A percentile compares a stretch with the other conserved stretches of the same genome.
Conservation (phyloP, 2,113 vertebrate genomes). For the Scomber japonicus region DNA sequence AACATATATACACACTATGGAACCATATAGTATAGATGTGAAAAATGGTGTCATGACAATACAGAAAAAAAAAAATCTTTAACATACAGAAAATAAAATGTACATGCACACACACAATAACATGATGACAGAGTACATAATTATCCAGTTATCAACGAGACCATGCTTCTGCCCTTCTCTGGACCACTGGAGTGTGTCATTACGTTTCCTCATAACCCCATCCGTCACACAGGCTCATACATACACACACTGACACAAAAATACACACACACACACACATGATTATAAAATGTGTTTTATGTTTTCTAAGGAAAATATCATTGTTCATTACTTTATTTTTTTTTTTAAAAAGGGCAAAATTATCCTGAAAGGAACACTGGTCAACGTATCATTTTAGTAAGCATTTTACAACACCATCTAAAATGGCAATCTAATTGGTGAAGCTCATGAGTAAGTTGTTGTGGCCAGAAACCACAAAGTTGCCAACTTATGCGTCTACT, state of each 20-base stretch:
- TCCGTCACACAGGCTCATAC: slow-evolving; percentile 61
- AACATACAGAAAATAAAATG: slow-evolving; percentile 55
- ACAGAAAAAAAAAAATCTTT: slow-evolving; percentile 10
- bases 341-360: slow-evolving; percentile 35
- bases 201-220: slow-evolving; percentile 75
- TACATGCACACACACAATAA: slow-evolving; percentile 64
- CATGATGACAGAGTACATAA: slow-evolving; percentile 80
- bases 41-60: slow-evolving; percentile 21
- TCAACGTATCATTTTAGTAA: slow-evolving; percentile 2
- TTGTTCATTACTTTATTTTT: slow-evolving; percentile 34
- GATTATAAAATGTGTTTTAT: background rate
- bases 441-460: too few relatives aligned
- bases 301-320: slow-evolving; percentile 23
- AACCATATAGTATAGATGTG: background rate
- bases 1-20: slow-evolving; percentile 6
- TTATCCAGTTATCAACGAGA: slow-evolving; percentile 79
- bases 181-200: slow-evolving; percentile 81
- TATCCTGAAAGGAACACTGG: slow-evolving; percentile 24
- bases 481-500: too few relatives aligned
- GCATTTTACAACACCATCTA: too few relatives aligned
- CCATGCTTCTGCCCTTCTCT: slow-evolving; percentile 71
- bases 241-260: background rate
- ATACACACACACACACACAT: slow-evolving; percentile 9
- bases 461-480: too few relatives aligned
- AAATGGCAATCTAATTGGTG: too few relatives aligned